Evolutionary conservation across 1,140 invertebrate genomes (phyloP).

Genomic region (Leguminivora glycinivorella): DNA sequence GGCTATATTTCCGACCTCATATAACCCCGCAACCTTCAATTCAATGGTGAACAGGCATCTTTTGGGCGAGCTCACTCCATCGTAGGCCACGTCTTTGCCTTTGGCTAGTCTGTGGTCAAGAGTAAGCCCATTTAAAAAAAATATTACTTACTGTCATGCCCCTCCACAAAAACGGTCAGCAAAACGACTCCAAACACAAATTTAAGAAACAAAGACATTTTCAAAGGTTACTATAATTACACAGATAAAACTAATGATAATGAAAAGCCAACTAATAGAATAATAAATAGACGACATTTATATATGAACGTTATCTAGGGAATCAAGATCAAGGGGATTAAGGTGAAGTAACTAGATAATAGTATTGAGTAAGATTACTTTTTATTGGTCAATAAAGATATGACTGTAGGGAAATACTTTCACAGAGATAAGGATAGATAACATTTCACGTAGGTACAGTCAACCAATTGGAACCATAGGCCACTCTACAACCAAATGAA

Average conservation of each 20-base stretch:
- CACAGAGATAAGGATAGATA: constrained; percentile 9
- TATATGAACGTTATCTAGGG: constrained; percentile 23
- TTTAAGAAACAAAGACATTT: constrained; percentile 11
- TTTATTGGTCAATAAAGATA: constrained; percentile 3
- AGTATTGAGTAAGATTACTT: constrained; percentile 2
- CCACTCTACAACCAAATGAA: too few relatives aligned
- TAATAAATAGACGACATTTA: neutral
- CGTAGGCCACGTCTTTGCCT: too few relatives aligned
- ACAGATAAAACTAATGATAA: neutral
- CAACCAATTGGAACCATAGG: too few relatives aligned
- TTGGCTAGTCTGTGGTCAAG: too few relatives aligned
- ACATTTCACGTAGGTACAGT: too few relatives aligned
- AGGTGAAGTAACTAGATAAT: neutral
- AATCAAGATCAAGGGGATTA: constrained; percentile 5
- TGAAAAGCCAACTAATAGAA: constrained; percentile 1
- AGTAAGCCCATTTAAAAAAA: too few relatives aligned
- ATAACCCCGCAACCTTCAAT: too few relatives aligned
- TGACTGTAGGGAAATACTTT: constrained; percentile 18
- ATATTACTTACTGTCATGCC: constrained; percentile 10
- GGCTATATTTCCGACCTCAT: too few relatives aligned
- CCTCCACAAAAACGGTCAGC: constrained; percentile 5
- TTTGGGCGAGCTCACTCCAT: too few relatives aligned
- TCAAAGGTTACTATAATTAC: neutral
- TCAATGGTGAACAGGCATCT: too few relatives aligned
- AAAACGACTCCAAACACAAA: neutral